phyloP scores from a whole-genome alignment of 2,888 invertebrate species.

The Andrena praecox region DNA sequence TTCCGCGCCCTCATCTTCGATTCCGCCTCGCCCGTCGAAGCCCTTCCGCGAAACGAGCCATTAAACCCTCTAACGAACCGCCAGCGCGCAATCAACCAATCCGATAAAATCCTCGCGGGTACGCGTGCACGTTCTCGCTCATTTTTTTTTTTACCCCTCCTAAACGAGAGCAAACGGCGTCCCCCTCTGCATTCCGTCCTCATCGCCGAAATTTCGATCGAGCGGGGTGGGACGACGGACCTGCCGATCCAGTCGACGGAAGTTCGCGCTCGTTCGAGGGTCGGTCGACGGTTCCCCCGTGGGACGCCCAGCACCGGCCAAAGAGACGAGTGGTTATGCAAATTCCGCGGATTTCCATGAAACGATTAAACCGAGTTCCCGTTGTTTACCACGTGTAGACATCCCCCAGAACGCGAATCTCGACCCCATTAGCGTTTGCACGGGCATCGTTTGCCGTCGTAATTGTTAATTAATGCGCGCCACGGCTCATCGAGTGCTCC shows the following conservation, averaged over 20 bases:
- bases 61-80: conserved; percentile 71
- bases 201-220: conserved; percentile 19
- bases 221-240: too few species aligned
- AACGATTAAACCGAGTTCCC: conserved; percentile 71
- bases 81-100: conserved; percentile 60
- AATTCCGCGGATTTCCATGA: conserved; percentile 70
- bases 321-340: conserved; percentile 55
- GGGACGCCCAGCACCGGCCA: neutral
- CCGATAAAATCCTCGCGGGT: conserved; percentile 39
- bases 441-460: conserved; percentile 53
- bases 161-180: conserved; percentile 26
- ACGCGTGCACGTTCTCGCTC: conserved; percentile 21
- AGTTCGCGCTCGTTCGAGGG: neutral
- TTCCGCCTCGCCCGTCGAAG: conserved; percentile 18
- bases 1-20: conserved; percentile 28
- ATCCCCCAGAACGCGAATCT: conserved; percentile 46
- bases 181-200: neutral
- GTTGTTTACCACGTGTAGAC: conserved; percentile 66
- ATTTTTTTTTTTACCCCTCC: conserved; percentile 23
- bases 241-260: conserved; percentile 17
- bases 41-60: conserved; percentile 52
- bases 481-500: conserved; percentile 25
- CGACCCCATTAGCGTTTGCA: conserved; percentile 52
- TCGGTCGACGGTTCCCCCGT: neutral
- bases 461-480: conserved; percentile 67